Conservation (phyloP, 2,797 vertebrate genomes). For the Karalla daura region DNA sequence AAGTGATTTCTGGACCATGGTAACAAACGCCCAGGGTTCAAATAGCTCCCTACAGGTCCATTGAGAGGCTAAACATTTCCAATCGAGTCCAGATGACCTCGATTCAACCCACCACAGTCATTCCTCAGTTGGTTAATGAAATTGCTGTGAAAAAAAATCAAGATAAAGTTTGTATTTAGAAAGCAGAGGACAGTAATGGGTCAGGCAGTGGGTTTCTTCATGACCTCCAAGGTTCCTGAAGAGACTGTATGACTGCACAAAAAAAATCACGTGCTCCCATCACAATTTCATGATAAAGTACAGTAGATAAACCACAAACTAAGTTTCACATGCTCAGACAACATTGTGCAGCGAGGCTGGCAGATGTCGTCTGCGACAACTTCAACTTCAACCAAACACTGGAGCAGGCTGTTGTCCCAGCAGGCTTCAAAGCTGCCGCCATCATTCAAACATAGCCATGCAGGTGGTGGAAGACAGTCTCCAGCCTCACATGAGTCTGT, state of each 20-base stretch:
- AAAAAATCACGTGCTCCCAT: background rate
- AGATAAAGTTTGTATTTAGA: background rate
- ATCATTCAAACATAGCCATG: background rate
- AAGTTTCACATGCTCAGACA: background rate
- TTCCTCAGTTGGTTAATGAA: too few relatives aligned
- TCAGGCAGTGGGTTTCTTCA: background rate
- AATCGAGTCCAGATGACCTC: too few relatives aligned
- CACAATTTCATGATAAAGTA: background rate
- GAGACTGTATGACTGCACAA: background rate
- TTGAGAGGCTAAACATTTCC: too few relatives aligned
- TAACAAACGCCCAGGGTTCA: too few relatives aligned
- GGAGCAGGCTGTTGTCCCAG: slow-evolving; percentile 10
- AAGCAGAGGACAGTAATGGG: background rate
- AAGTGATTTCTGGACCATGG: too few relatives aligned
- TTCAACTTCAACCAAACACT: slow-evolving; percentile 7
- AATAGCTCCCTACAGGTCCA: too few relatives aligned
- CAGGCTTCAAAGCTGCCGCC: slow-evolving; percentile 7
- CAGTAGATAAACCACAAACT: background rate
- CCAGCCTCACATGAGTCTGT: background rate
- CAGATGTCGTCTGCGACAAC: background rate
- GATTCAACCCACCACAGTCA: too few relatives aligned
- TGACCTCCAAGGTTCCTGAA: background rate
- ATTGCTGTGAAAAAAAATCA: background rate
- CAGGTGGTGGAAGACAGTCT: background rate
- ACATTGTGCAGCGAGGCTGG: background rate